Evolutionary conservation across 1,140 invertebrate species (phyloP).

Genomic region (Ladona fulva): DNA sequence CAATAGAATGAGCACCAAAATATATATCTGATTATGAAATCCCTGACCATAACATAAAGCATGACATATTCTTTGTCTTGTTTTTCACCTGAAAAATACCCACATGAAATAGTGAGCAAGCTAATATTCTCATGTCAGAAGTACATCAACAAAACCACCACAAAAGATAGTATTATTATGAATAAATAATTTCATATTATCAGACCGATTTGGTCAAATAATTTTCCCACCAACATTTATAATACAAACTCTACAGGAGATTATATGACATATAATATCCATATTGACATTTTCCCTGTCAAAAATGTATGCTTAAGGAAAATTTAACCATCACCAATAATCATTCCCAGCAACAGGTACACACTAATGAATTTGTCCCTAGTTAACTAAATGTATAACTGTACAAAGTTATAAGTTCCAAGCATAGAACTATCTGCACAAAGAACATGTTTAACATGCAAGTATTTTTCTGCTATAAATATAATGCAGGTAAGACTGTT

Average conservation of each 20-base stretch:
- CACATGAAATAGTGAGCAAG: not conserved
- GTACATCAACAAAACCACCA: conserved; percentile 5
- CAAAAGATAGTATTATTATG: not conserved
- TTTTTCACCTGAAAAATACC: not conserved
- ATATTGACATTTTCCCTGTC: conserved; percentile 5
- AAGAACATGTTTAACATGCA: conserved; percentile 18
- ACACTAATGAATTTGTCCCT: conserved; percentile 4
- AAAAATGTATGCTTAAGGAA: not conserved
- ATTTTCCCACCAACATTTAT: conserved; percentile 2
- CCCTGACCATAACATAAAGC: not conserved
- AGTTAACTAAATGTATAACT: conserved; percentile 15
- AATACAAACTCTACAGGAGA: not conserved
- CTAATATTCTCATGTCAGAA: conserved; percentile 1
- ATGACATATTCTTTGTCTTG: not conserved
- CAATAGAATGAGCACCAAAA: not conserved
- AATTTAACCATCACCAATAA: conserved; percentile 7
- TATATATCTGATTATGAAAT: not conserved
- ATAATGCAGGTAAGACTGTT: conserved; percentile 12
- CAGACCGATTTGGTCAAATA: not conserved
- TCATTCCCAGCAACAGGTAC: conserved; percentile 4
- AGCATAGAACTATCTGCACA: conserved; percentile 17
- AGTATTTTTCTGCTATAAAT: conserved; percentile 12
- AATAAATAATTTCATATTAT: conserved; percentile 1
- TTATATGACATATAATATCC: conserved; percentile 8
- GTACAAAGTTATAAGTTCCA: conserved; percentile 16